Evolutionary conservation across 2,888 invertebrate species (phyloP).

Genomic region (Drosophila multiciliata): DNA sequence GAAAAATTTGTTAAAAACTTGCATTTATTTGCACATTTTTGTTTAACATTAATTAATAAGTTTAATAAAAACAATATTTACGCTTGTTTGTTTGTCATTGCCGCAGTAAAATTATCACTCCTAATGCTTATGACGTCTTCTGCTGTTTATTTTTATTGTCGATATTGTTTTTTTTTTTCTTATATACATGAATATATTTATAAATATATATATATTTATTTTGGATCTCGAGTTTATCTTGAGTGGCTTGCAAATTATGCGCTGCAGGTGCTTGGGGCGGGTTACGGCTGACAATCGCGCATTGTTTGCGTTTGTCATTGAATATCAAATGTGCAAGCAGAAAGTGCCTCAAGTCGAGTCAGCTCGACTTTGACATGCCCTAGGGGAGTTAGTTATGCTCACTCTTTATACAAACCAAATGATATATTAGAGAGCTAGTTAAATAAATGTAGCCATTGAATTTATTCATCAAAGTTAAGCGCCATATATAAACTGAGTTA

Average conservation of each 20-base stretch:
- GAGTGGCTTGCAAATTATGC: conserved; percentile 35
- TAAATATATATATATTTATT: neutral
- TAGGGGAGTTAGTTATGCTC: neutral
- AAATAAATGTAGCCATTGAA: neutral
- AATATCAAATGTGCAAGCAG: conserved; percentile 49
- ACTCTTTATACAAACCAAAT: neutral
- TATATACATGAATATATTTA: neutral
- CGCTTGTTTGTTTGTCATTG: conserved; percentile 45
- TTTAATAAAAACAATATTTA: conserved; percentile 37
- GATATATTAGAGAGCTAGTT: neutral
- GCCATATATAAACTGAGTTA: neutral
- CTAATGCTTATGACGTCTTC: conserved; percentile 54
- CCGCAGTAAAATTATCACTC: conserved; percentile 43
- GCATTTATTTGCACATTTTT: conserved; percentile 24
- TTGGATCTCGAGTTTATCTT: conserved; percentile 33
- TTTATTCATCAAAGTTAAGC: neutral
- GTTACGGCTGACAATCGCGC: conserved; percentile 35
- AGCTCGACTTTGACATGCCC: conserved; percentile 13
- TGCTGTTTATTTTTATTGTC: conserved; percentile 12
- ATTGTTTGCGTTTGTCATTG: conserved; percentile 67
- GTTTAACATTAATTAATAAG: conserved; percentile 46
- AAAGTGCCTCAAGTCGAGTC: neutral
- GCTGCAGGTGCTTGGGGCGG: conserved; percentile 55
- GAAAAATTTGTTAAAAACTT: conserved; percentile 11
- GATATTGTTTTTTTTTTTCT: neutral